phyloP scores from a whole-genome alignment of 2,113 vertebrate species.

The Anser brachyrhynchus region DNA sequence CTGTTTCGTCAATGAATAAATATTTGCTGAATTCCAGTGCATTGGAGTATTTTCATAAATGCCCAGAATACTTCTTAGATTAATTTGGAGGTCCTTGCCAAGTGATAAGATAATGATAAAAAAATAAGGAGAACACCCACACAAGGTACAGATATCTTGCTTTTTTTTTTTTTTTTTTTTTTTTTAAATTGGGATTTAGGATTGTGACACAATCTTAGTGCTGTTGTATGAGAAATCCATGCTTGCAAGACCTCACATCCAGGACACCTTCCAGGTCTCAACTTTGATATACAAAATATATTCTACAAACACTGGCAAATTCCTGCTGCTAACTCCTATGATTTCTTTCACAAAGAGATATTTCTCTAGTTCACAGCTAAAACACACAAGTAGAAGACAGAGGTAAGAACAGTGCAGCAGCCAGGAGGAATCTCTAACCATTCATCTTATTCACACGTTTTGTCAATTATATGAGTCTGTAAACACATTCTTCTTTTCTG shows the following conservation, averaged over 20 bases:
- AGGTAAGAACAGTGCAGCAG: background rate
- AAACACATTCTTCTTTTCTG: background rate
- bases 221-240: background rate
- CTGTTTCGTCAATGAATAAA: conserved; percentile 31
- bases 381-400: background rate
- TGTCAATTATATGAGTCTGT: background rate
- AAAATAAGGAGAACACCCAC: background rate
- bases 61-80: conserved; percentile 64
- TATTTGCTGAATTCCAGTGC: conserved; percentile 56
- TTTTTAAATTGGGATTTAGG: conserved; percentile 2
- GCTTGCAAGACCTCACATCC: background rate
- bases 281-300: background rate
- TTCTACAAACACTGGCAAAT: background rate
- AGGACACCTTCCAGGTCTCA: background rate
- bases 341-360: background rate
- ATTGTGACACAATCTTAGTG: background rate
- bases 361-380: background rate
- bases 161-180: too few species aligned
- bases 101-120: conserved; percentile 34
- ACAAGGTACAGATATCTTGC: background rate
- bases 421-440: background rate
- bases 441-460: background rate
- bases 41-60: conserved; percentile 11
- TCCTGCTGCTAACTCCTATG: background rate
- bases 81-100: conserved; percentile 33